A percentile compares a stretch with the other conserved stretches of the same genome.
Evolutionary conservation across 1,140 invertebrate genomes (phyloP).

Genomic region (Drosophila sechellia): DNA sequence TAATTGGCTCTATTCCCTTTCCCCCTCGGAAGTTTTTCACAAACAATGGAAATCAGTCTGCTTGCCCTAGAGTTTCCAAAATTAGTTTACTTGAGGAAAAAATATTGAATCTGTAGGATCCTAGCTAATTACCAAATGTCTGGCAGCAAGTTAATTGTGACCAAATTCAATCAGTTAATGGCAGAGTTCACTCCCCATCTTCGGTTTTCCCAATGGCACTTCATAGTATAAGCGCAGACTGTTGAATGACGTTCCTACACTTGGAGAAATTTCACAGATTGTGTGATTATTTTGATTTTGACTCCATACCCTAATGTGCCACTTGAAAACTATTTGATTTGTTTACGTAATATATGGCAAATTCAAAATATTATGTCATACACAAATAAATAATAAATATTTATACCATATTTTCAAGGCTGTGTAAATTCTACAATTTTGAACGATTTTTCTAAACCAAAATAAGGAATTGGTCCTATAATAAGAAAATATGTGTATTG

Average conservation of each 20-base stretch:
- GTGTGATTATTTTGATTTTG: background rate
- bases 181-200: background rate
- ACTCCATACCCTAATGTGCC: too few species aligned
- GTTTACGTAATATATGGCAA: too few species aligned
- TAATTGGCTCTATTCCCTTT: constrained; percentile 6
- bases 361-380: too few species aligned
- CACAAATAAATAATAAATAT: too few species aligned
- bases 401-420: too few species aligned
- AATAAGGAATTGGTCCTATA: too few species aligned
- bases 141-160: background rate
- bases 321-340: too few species aligned
- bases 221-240: constrained; percentile 19
- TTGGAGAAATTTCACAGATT: background rate
- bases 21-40: constrained; percentile 2
- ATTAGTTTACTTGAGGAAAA: constrained; percentile 5
- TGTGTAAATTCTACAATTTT: too few species aligned
- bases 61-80: constrained; percentile 4
- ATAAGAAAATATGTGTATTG: too few species aligned
- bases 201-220: background rate
- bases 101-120: background rate
- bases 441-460: too few species aligned
- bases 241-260: constrained; percentile 4
- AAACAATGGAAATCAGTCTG: constrained; percentile 18
- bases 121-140: constrained; percentile 3
- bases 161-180: constrained; percentile 38